phyloP scores from a whole-genome alignment of 1,140 invertebrate species.

The Ganaspis sp. region DNA sequence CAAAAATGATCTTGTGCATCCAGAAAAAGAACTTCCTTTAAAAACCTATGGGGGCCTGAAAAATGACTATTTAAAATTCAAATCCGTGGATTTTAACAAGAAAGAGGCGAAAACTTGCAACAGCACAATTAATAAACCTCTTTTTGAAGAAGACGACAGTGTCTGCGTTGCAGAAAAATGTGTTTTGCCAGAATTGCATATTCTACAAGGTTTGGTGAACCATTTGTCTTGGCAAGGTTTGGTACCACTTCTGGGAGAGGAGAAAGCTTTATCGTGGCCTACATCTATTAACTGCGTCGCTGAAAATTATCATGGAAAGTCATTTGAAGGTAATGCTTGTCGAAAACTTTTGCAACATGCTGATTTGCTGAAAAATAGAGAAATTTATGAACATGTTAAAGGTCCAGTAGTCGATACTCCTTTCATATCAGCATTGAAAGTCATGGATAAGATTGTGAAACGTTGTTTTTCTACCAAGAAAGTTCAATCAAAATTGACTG shows the following conservation, averaged over 20 bases:
- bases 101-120: slow-evolving; percentile 2
- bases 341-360: slow-evolving; percentile 30
- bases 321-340: slow-evolving; percentile 40
- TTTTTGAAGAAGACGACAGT: slow-evolving; percentile 28
- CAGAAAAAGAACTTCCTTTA: neutral
- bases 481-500: neutral
- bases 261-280: slow-evolving; percentile 39
- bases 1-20: neutral
- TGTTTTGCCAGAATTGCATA: slow-evolving; percentile 37
- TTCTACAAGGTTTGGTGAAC: slow-evolving; percentile 44
- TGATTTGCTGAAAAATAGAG: neutral
- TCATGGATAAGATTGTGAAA: slow-evolving; percentile 31
- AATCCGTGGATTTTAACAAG: neutral
- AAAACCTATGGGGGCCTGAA: slow-evolving; percentile 29
- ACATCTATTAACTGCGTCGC: slow-evolving; percentile 34
- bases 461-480: slow-evolving; percentile 3
- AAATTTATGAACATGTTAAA: neutral
- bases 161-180: slow-evolving; percentile 34
- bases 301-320: slow-evolving; percentile 40
- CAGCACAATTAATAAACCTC: slow-evolving; percentile 27
- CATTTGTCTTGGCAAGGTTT: slow-evolving; percentile 43
- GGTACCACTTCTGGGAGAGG: slow-evolving; percentile 27
- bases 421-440: slow-evolving; percentile 29
- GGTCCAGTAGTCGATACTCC: neutral
- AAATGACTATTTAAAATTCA: neutral